Evolutionary conservation across 2,888 invertebrate genomes (phyloP).

Genomic region (Dastarcus helophoroides): DNA sequence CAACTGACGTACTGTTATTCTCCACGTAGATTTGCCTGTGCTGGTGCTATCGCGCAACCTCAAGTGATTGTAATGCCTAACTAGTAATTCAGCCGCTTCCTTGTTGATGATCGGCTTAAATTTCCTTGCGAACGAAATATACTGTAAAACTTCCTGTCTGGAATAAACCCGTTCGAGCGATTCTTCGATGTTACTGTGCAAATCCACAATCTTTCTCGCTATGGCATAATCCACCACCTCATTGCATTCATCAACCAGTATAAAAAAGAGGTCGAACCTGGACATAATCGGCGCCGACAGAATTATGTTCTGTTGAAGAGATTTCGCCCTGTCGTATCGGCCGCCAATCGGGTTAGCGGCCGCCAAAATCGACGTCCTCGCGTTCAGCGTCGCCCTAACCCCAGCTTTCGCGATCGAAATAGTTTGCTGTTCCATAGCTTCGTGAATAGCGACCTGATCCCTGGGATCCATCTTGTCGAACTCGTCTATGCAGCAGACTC

Average conservation of each 20-base stretch:
- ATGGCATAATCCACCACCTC: slow-evolving; percentile 95
- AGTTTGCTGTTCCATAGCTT: slow-evolving; percentile 99
- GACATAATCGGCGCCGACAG: slow-evolving; percentile 98
- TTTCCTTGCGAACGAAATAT: slow-evolving; percentile 92
- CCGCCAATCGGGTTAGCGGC: slow-evolving; percentile 98
- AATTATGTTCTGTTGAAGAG: slow-evolving; percentile 87
- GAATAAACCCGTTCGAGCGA: slow-evolving; percentile 70
- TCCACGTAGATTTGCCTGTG: slow-evolving; percentile 64
- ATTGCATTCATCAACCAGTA: slow-evolving; percentile 93
- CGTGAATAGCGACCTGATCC: slow-evolving; percentile 97
- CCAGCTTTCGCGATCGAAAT: slow-evolving; percentile 98
- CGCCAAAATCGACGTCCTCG: slow-evolving; percentile 92
- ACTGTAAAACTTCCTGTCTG: slow-evolving; percentile 81
- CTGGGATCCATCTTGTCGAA: slow-evolving; percentile 98
- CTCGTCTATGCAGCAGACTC: slow-evolving; percentile 98
- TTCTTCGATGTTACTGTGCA: slow-evolving; percentile 79
- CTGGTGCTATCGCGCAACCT: slow-evolving; percentile 70
- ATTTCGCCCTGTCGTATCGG: slow-evolving; percentile 87
- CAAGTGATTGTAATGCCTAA: slow-evolving; percentile 72
- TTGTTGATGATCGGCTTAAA: slow-evolving; percentile 82
- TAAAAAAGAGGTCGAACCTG: slow-evolving; percentile 96
- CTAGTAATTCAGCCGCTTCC: slow-evolving; percentile 74
- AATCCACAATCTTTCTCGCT: slow-evolving; percentile 87
- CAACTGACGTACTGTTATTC: slow-evolving; percentile 92
- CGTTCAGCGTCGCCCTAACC: slow-evolving; percentile 93